Evolutionary conservation across 1,140 invertebrate genomes (phyloP), one percentile per base, ranked within the genome.

Genomic region (Ectropis grisescens): DNA sequence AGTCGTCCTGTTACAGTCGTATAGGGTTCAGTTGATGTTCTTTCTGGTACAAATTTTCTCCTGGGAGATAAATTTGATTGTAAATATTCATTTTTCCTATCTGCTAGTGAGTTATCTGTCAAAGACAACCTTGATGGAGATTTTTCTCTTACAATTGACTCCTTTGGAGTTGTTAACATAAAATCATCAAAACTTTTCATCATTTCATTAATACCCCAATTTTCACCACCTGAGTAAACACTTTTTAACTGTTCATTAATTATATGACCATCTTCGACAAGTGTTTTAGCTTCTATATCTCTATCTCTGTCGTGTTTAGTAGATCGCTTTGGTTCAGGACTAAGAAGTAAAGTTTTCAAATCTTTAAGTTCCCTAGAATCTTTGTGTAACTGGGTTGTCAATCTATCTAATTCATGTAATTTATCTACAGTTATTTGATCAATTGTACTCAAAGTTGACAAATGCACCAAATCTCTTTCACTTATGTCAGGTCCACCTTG

Each of bases 321-420:
- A 55, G 69, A 48, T 39, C 69, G 55, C 66, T 83, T 81, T 39
- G 72, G 83, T 55, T 61, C 75, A 42, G 68, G 85, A 81, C 58
- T 86, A 74, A 90, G 83, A 29, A 92, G 74, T 72, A 87, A 86
- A 50, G 87, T 86, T 72, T 90, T 89, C 40, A 92, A 82, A 56
- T 91, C 89, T 72, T 90, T 89, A 37, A 92, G 82, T 74, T 91
- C 90, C 71, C 89, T 87, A 11, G 90, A 91, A 82, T 92, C 90
- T 79, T 91, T 89, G 51, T 91, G 88, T 48, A 92, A 83, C 81
- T 92, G 91, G 36, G 82, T 87, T 55, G 89, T 90, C 43, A 92
- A 59, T 59, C 88, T 85, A 84, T 92, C 90, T 62, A 92, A 84
- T 82, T 92, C 89, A 53, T 91, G 88, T 62, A 92, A 83, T 81